Percentiles rank a stretch among this genome's conserved stretches.
Conservation (phyloP, 1,140 invertebrate genomes). For the Diachasmimorpha longicaudata region DNA sequence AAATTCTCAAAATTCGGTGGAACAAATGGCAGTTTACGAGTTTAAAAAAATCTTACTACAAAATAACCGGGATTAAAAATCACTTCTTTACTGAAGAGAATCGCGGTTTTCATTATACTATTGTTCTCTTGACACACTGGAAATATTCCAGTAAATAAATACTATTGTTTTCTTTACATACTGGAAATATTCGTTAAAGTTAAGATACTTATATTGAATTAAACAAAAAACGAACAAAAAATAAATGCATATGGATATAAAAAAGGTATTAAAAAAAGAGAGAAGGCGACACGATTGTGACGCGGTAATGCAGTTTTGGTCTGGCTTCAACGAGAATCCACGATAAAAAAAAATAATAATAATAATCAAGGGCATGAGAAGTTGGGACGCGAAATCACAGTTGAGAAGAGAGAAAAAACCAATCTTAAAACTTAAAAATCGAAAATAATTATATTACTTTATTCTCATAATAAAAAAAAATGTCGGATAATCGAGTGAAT, state of each 20-base stretch:
- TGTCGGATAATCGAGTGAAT: neutral
- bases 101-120: conserved; percentile 25
- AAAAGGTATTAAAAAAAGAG: conserved; percentile 16
- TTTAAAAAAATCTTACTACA: neutral
- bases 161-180: conserved; percentile 25
- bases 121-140: conserved; percentile 20
- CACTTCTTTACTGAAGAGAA: conserved; percentile 14
- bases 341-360: neutral
- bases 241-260: conserved; percentile 5
- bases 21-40: conserved; percentile 20
- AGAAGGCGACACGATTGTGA: conserved; percentile 6
- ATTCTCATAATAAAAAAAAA: neutral
- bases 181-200: conserved; percentile 21
- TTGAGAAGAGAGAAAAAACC: conserved; percentile 14
- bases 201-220: neutral
- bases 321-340: conserved; percentile 13
- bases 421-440: conserved; percentile 8
- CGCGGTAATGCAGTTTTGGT: conserved; percentile 24
- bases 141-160: conserved; percentile 27
- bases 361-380: conserved; percentile 17
- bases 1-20: conserved; percentile 1
- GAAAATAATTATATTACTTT: conserved; percentile 9
- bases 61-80: neutral
- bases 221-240: conserved; percentile 21
- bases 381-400: conserved; percentile 14